These are phyloP conservation scores for Cephus pulcher DNA, from an alignment of 2,888 invertebrate species.

Conservation along the genomic window DNA sequence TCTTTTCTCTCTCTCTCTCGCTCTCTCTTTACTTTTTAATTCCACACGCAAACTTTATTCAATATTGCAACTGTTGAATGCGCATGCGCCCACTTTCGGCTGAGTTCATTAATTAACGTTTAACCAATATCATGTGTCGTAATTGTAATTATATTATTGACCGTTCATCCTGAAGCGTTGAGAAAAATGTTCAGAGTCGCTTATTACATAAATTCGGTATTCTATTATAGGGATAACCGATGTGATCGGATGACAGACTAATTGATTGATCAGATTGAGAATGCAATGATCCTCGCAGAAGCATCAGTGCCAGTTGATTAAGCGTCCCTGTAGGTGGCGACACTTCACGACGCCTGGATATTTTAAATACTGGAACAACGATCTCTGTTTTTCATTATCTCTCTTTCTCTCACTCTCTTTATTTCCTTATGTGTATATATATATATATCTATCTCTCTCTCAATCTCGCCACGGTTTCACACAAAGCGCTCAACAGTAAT, in stretches of 20 bases:
- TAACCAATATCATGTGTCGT: not conserved
- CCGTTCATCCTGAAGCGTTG: not conserved
- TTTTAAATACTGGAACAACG: no score
- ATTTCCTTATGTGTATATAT: constrained; percentile 9
- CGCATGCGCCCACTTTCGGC: not conserved
- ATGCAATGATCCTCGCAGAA: no score
- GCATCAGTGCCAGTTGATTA: no score
- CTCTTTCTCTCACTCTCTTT: constrained; percentile 10
- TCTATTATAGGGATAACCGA: no score
- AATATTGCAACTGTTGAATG: not conserved
- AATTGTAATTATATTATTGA: not conserved
- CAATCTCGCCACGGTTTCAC: not conserved
- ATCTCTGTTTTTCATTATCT: constrained; percentile 12
- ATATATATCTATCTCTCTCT: constrained; percentile 6
- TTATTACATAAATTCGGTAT: no score
- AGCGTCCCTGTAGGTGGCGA: no score
- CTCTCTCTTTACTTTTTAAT: no score
- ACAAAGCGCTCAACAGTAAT: not conserved
- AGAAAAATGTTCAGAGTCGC: not conserved
- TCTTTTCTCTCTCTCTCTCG: no score
- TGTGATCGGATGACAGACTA: no score
- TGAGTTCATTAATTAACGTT: not conserved
- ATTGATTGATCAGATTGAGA: no score
- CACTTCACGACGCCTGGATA: no score
- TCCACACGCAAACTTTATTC: not conserved